These are phyloP conservation scores for Heterotis niloticus DNA, from an alignment of 2,113 vertebrate genomes.

Conservation along the genomic window DNA sequence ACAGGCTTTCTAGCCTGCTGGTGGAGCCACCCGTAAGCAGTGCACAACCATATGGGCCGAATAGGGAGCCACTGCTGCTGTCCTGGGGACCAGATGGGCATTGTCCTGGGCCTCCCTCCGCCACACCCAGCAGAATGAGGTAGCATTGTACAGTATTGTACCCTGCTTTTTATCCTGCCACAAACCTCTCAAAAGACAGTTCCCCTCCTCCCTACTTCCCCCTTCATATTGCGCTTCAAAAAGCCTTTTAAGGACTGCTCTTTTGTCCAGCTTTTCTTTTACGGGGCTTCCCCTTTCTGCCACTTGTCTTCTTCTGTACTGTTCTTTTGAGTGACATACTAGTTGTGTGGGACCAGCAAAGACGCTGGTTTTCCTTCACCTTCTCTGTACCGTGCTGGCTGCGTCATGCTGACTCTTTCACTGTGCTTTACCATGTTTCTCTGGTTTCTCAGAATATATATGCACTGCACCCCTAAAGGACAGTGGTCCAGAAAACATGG, in stretches of 20 bases:
- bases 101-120: constrained; percentile 59
- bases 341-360: constrained; percentile 67
- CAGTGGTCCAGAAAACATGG: constrained; percentile 13
- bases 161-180: constrained; percentile 54
- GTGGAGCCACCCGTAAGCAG: constrained; percentile 54
- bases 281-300: constrained; percentile 43
- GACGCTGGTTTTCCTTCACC: constrained; percentile 59
- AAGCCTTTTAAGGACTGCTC: constrained; percentile 43
- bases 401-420: background rate
- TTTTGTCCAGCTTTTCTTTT: constrained; percentile 35
- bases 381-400: background rate
- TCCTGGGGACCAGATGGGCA: constrained; percentile 51
- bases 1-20: constrained; percentile 59
- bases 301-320: constrained; percentile 58
- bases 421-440: constrained; percentile 19
- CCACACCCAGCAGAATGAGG: constrained; percentile 67
- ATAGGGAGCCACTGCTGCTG: constrained; percentile 52
- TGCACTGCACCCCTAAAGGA: background rate
- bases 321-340: constrained; percentile 68
- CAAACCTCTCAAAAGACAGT: constrained; percentile 56
- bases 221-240: constrained; percentile 41
- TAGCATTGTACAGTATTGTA: constrained; percentile 76
- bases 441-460: constrained; percentile 44
- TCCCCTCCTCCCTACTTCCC: constrained; percentile 41
- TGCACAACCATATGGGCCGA: constrained; percentile 70